Percentiles rank a stretch among this genome's conserved stretches.
Evolutionary conservation across 1,140 invertebrate species (phyloP).

Genomic region (Lasioglossum baleicum): DNA sequence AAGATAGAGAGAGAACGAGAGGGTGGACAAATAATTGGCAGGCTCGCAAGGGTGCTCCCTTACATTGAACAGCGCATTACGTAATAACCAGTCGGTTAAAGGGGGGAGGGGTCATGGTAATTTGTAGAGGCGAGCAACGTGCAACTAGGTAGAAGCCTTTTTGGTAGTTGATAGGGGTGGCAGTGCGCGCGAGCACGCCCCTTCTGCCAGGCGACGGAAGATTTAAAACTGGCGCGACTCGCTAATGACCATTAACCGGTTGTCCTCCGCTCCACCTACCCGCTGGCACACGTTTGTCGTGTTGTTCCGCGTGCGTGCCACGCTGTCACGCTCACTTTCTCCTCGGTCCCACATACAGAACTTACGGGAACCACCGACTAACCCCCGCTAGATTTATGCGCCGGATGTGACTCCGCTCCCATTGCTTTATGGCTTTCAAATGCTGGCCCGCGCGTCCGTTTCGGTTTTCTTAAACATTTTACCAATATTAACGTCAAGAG

Average conservation of each 20-base stretch:
- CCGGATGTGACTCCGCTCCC: slow-evolving; percentile 75
- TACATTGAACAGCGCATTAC: slow-evolving; percentile 60
- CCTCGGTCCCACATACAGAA: slow-evolving; percentile 36
- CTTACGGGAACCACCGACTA: slow-evolving; percentile 32
- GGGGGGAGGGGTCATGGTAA: slow-evolving; percentile 48
- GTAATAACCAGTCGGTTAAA: slow-evolving; percentile 59
- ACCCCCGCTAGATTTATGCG: slow-evolving; percentile 75
- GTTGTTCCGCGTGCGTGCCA: slow-evolving; percentile 55
- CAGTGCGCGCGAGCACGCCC: slow-evolving; percentile 32
- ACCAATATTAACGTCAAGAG: no score
- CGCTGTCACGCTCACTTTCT: slow-evolving; percentile 52
- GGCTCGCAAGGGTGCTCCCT: slow-evolving; percentile 46
- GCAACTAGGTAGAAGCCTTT: slow-evolving; percentile 59
- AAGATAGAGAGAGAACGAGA: not conserved
- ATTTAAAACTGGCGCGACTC: slow-evolving; percentile 72
- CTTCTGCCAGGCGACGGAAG: slow-evolving; percentile 57
- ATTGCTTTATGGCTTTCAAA: slow-evolving; percentile 71
- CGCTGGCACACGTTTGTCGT: slow-evolving; percentile 55
- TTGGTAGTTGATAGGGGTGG: slow-evolving; percentile 61
- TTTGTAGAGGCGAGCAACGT: slow-evolving; percentile 53
- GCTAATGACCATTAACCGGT: slow-evolving; percentile 75
- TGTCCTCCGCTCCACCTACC: slow-evolving; percentile 61
- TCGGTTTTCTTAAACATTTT: slow-evolving; percentile 47
- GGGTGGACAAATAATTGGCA: slow-evolving; percentile 56
- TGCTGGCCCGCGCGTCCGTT: slow-evolving; percentile 39